Base-by-base conservation (phyloP, 2,113 vertebrate species). In the Melanocharis versteri region DNA sequence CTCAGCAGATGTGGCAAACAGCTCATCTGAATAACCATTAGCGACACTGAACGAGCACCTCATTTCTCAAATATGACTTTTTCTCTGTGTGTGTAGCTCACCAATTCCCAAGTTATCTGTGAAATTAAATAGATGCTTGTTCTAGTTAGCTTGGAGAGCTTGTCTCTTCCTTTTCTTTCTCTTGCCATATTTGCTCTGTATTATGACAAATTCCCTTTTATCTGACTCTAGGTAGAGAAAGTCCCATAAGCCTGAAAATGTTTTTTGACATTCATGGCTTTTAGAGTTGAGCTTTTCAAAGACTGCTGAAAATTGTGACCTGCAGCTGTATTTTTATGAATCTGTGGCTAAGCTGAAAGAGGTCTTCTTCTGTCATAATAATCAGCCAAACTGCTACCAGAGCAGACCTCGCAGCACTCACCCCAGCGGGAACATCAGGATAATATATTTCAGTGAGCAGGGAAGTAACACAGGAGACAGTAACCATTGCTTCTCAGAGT, bases 271-370 rank as follows among this genome's bases (percentile, higher is more conserved):
- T 73, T 88, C 66, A 83, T 54, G 81, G 45, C 39, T 93, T 93
- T 96, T 71, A 85, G 53, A 96, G 47, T 83, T 86, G 65, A 57
- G 73, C 85, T 93, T 96, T 97, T 93, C 96, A 96, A 96, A 78
- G 35, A 50, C 53, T 96, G 69, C 54, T 96, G 68, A 92, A 97
- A 97, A 92, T 94, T 94, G 97, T 89, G 54, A 64, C 83, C 77
- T 57, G 83, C 70, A 87, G 75, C 83, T 89, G 75, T 90, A 76
- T 94, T 84, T 95, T 93, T 89, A 83, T 88, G 70, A 93, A 68
- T 86, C 78, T 83, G 13, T 79, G 75, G 42, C 51, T 86, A 76
- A 95, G 57, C 71, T 93, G 87, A 95, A 92, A 89, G 48, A 44
- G n/a, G 42, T 64, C 94, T 87, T 82, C 94, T 85, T 76, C 35